Conservation (phyloP, 2,797 vertebrate species). For the Caiman crocodilus region DNA sequence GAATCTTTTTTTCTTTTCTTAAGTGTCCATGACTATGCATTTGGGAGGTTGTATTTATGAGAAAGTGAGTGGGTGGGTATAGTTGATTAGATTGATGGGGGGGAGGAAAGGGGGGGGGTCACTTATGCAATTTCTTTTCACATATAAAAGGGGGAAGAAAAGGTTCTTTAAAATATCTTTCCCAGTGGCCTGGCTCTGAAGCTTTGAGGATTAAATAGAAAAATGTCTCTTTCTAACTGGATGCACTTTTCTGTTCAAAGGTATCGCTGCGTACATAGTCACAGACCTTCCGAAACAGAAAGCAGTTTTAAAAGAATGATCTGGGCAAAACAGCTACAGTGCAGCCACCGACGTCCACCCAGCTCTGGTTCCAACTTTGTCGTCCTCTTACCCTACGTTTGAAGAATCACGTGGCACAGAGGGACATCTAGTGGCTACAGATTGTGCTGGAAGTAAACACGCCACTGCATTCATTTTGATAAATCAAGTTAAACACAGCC, state of each 20-base stretch:
- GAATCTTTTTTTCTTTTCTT: conserved; percentile 13
- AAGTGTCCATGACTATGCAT: not conserved
- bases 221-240: not conserved
- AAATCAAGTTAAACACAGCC: not conserved
- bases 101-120: too few species aligned
- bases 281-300: accelerated
- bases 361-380: not conserved
- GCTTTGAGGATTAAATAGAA: not conserved
- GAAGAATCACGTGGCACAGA: not conserved
- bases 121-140: not conserved
- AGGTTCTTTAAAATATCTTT: not conserved
- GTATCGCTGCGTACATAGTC: not conserved
- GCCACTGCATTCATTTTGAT: not conserved
- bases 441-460: not conserved
- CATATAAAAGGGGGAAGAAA: not conserved
- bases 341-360: accelerated
- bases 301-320: not conserved
- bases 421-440: not conserved
- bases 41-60: not conserved
- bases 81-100: not conserved
- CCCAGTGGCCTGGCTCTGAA: not conserved
- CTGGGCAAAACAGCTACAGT: not conserved
- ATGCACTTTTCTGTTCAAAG: not conserved
- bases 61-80: not conserved
- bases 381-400: not conserved